Evolutionary conservation across 1,140 invertebrate genomes (phyloP).

Genomic region (Temnothorax nylanderi): DNA sequence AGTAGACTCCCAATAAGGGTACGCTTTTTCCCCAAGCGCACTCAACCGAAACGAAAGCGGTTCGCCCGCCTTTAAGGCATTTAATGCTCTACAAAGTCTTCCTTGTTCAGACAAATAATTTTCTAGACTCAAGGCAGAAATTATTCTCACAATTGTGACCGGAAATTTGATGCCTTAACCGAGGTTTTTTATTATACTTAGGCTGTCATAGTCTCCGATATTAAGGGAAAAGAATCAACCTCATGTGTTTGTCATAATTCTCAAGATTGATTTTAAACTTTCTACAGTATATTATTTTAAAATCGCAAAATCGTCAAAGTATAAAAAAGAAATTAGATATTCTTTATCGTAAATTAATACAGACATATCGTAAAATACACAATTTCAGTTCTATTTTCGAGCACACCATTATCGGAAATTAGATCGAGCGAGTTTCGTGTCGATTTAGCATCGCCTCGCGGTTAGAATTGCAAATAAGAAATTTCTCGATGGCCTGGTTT

Average conservation of each 20-base stretch:
- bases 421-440: background rate
- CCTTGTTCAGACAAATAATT: constrained; percentile 41
- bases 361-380: background rate
- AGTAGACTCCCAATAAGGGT: constrained; percentile 57
- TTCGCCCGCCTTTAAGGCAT: constrained; percentile 34
- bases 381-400: background rate
- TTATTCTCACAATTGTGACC: constrained; percentile 24
- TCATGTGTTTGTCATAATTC: background rate
- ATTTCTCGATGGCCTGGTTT: constrained; percentile 11
- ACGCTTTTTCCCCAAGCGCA: constrained; percentile 53
- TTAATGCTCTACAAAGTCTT: constrained; percentile 49
- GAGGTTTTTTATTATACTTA: background rate
- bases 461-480: constrained; percentile 64
- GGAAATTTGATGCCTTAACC: constrained; percentile 20
- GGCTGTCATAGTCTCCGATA: background rate
- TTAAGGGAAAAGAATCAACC: background rate
- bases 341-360: background rate
- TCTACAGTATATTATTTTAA: background rate
- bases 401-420: background rate
- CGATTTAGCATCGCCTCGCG: background rate
- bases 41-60: constrained; percentile 62
- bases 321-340: background rate
- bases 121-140: background rate
- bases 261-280: background rate
- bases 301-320: background rate